phyloP scores from a whole-genome alignment of 2,797 vertebrate species.

The Graptemys geographica region DNA sequence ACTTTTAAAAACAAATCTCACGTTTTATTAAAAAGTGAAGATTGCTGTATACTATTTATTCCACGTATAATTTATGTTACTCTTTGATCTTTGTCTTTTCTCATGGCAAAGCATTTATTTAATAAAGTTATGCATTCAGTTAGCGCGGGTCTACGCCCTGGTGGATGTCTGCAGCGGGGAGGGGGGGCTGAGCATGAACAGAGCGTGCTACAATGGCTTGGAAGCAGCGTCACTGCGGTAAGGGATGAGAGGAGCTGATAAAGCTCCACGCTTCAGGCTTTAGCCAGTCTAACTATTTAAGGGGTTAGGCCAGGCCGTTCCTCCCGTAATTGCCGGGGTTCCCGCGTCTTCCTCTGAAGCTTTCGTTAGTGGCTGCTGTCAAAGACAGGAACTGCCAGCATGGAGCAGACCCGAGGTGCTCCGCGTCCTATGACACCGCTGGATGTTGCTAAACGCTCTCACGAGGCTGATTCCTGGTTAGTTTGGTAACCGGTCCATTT shows the following conservation, averaged over 20 bases:
- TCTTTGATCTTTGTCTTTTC: conserved; percentile 99
- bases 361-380: background rate
- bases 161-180: conserved; percentile 1
- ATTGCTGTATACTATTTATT: conserved; percentile 99
- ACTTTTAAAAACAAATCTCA: conserved; percentile 88
- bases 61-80: conserved; percentile 99
- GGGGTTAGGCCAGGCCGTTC: background rate
- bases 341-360: background rate
- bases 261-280: background rate
- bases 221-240: background rate
- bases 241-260: background rate
- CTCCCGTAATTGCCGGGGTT: background rate
- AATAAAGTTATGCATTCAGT: conserved; percentile 99
- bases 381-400: background rate
- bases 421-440: no score
- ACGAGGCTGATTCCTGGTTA: no score
- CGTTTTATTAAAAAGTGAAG: conserved; percentile 94
- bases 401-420: no score
- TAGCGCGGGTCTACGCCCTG: conserved; percentile 78
- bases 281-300: background rate
- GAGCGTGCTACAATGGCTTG: background rate
- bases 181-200: background rate
- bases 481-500: no score
- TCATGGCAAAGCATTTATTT: conserved; percentile 99
- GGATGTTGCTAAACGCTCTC: no score